Evolutionary conservation across 2,113 vertebrate species (phyloP), one percentile per base, ranked within the genome.

Genomic region (Microcebus murinus): DNA sequence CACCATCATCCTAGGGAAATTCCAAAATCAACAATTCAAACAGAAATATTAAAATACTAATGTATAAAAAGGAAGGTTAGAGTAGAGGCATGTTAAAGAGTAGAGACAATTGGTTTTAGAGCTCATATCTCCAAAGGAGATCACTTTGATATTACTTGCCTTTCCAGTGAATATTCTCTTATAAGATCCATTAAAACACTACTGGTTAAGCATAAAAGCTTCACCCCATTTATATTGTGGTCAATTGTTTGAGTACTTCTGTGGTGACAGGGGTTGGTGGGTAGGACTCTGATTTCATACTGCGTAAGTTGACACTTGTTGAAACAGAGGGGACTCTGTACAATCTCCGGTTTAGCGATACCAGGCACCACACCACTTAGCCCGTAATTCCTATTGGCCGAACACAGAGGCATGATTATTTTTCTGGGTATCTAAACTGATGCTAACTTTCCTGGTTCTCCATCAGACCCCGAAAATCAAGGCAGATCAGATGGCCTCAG

Each of bases 291-390:
- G 68, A 76, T 65, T 80, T 90, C 95, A 95, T 50, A 70, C 55
- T n/a, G 55, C 8, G 1, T 57, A 57, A 93, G 23, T 1, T 57
- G 76, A 57, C 70, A 25, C 57, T 86, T 80, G 23, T 45, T 77
- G 50, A 91, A 95, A 97, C 93, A 97, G 82, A 94, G 77, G 36
- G 13, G 20, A 65, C 74, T 97, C 94, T 95, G 86, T 96, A 21
- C 10, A 59, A 27, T 25, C 45, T 87, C 86, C 87, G 63, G 81
- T 77, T 93, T 50, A 83, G 84, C 63, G n/a, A 94, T 82, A 36
- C 87, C 91, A 83, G 73, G 95, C 93, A 94, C 52, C 84, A 73
- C 55, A 96, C 11, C 86, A 42, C 89, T 74, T 52, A 82, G 34
- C 67, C 87, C 48, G 17, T 82, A 70, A 82, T 17, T 79, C 82